Evolutionary conservation across 2,113 vertebrate species (phyloP).

Genomic region (Gymnogyps californianus): DNA sequence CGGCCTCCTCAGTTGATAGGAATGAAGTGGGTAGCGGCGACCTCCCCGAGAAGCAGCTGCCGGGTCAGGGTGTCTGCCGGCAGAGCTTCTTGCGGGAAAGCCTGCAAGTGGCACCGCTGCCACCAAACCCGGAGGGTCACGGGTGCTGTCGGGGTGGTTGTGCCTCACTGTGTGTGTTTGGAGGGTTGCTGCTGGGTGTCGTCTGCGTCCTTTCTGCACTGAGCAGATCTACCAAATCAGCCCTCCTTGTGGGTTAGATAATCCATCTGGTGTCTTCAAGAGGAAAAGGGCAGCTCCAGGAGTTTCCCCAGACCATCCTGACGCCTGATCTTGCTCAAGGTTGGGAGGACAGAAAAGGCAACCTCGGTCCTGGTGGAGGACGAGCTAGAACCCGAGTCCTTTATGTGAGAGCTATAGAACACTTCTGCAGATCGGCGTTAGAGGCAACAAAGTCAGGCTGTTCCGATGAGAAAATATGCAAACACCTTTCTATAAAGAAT

Average conservation of each 20-base stretch:
- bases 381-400: background rate
- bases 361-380: background rate
- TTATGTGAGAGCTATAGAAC: fast-evolving
- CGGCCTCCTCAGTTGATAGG: background rate
- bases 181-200: background rate
- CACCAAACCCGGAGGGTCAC: background rate
- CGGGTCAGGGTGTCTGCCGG: background rate
- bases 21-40: too few species aligned
- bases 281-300: background rate
- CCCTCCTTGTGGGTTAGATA: background rate
- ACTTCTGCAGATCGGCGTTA: background rate
- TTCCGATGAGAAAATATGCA: fast-evolving
- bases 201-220: too few species aligned
- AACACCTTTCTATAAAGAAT: background rate
- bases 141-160: background rate
- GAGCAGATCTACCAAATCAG: background rate
- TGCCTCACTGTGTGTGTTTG: background rate
- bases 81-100: background rate
- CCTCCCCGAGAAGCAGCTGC: background rate
- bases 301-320: background rate
- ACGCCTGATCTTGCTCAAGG: background rate
- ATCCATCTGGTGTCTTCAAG: background rate
- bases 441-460: background rate
- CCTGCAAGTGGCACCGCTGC: background rate
- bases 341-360: background rate